These are phyloP conservation scores for Daphoenositta chrysoptera DNA, from an alignment of 2,113 vertebrate genomes.

Conservation along the genomic window DNA sequence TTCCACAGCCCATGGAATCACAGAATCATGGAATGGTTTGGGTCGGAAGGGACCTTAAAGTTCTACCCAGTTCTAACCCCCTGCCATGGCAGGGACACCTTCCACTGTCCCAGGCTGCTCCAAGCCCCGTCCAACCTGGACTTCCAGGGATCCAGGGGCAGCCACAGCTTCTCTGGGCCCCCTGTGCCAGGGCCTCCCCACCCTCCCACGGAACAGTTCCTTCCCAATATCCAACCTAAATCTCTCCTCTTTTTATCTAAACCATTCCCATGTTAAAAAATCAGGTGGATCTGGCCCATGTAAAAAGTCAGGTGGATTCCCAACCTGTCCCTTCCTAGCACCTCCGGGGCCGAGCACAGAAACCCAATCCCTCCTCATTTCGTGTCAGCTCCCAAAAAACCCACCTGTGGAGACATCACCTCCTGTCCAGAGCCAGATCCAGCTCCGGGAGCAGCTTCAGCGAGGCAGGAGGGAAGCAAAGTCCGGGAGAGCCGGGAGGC, in stretches of 20 bases:
- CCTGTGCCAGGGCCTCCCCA: not conserved
- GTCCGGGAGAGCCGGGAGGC: constrained; percentile 31
- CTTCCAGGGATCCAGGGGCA: not conserved
- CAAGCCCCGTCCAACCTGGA: accelerated
- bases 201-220: not conserved
- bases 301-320: not conserved
- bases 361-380: not conserved
- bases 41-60: not conserved
- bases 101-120: accelerated
- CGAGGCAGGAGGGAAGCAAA: constrained; percentile 17
- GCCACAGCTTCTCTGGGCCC: not conserved
- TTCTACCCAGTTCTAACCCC: not conserved
- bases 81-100: not conserved
- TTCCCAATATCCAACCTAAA: not conserved
- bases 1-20: not conserved
- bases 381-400: not conserved
- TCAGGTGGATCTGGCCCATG: not conserved
- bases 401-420: constrained; percentile 15
- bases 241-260: not conserved
- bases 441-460: not conserved
- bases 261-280: not conserved
- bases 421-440: not conserved
- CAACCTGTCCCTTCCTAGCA: not conserved
- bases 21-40: not conserved
- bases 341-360: accelerated